Conservation (phyloP, 1,140 invertebrate species). For the Cyrtorhinus lividipennis region DNA sequence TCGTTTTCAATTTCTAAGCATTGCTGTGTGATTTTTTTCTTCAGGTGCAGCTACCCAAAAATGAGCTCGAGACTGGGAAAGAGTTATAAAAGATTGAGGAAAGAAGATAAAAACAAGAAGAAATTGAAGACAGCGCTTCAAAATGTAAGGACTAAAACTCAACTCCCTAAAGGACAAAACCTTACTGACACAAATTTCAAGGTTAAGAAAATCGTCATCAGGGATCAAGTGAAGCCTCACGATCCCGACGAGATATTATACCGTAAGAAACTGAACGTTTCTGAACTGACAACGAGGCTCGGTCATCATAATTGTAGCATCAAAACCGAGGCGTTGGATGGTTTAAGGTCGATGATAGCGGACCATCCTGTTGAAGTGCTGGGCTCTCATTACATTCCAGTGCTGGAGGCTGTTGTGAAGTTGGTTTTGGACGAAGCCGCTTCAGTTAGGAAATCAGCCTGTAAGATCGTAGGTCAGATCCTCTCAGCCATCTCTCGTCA, state of each 20-base stretch:
- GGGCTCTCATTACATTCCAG: conserved; percentile 42
- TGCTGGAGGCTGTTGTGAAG: conserved; percentile 50
- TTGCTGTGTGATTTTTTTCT: neutral
- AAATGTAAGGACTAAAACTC: conserved; percentile 36
- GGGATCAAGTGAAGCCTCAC: conserved; percentile 54
- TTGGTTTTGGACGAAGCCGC: conserved; percentile 56
- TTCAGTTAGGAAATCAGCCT: conserved; percentile 46
- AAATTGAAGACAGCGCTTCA: conserved; percentile 42
- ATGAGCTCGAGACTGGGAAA: neutral
- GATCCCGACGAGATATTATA: conserved; percentile 44
- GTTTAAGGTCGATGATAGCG: conserved; percentile 52
- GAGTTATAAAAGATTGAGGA: conserved; percentile 43
- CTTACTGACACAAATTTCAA: conserved; percentile 76
- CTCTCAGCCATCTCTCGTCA: conserved; percentile 34
- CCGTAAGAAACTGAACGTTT: conserved; percentile 52
- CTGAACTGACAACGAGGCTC: conserved; percentile 57
- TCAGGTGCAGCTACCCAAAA: neutral
- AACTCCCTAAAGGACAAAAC: conserved; percentile 62
- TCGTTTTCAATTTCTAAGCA: too few relatives aligned
- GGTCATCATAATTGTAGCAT: conserved; percentile 62
- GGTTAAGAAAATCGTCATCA: conserved; percentile 69
- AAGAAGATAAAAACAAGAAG: conserved; percentile 60
- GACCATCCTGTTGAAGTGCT: conserved; percentile 37
- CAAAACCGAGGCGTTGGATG: conserved; percentile 49
- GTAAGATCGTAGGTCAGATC: conserved; percentile 49